A percentile compares a stretch with the other conserved stretches of the same genome.
Conservation (phyloP, 1,140 invertebrate genomes). For the Drosophila sproati region DNA sequence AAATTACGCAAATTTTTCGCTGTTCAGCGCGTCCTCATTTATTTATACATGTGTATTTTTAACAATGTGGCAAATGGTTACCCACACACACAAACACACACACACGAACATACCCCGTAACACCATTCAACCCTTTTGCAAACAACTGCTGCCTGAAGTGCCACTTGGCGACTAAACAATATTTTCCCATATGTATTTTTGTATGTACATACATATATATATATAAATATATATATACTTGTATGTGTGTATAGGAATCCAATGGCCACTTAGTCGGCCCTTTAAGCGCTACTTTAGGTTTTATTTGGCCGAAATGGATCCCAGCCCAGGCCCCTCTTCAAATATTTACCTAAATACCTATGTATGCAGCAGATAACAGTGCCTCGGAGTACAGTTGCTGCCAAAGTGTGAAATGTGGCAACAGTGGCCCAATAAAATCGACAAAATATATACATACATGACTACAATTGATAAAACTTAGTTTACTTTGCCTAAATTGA, state of each 20-base stretch:
- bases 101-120: too few relatives aligned
- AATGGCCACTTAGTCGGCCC: slow-evolving; percentile 50
- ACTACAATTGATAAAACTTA: too few relatives aligned
- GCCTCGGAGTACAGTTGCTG: background rate
- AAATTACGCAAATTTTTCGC: slow-evolving; percentile 27
- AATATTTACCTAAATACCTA: slow-evolving; percentile 7
- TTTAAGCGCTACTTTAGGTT: slow-evolving; percentile 46
- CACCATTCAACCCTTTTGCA: slow-evolving; percentile 5
- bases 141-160: slow-evolving; percentile 28
- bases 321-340: background rate
- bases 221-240: background rate
- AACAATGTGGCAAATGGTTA: slow-evolving; percentile 65
- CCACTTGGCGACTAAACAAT: slow-evolving; percentile 43
- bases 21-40: slow-evolving; percentile 27
- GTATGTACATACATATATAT: background rate
- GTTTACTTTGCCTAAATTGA: too few relatives aligned
- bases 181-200: background rate
- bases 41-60: slow-evolving; percentile 53
- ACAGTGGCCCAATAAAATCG: background rate
- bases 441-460: too few relatives aligned
- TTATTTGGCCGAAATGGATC: slow-evolving; percentile 40
- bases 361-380: background rate
- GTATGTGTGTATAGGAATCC: background rate
- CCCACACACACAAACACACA: background rate
- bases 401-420: slow-evolving; percentile 4